These are phyloP conservation scores for Micropoecilia bifurca DNA, from an alignment of 2,797 vertebrate genomes.

Conservation along the genomic window DNA sequence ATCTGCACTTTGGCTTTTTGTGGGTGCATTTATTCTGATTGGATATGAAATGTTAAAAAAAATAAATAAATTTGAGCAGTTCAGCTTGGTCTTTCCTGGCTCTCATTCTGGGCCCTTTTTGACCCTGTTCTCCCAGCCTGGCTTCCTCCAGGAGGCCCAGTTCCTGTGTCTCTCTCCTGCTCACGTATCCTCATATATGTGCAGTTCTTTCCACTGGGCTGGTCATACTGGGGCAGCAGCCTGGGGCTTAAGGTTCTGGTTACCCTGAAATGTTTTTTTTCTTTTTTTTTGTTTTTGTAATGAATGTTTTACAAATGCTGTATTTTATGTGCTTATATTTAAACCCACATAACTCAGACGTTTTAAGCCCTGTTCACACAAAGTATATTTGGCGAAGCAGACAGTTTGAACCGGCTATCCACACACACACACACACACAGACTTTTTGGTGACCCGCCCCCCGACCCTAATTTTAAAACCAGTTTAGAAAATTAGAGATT, in stretches of 20 bases:
- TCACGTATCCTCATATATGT: neutral
- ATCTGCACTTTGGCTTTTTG: constrained; percentile 42
- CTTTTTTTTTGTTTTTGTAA: neutral
- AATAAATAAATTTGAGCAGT: constrained; percentile 36
- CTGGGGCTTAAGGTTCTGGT: neutral
- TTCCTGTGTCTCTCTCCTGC: constrained; percentile 31
- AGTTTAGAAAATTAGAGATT: neutral
- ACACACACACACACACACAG: neutral
- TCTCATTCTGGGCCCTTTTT: constrained; percentile 46
- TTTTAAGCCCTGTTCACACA: neutral
- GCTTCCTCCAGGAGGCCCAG: constrained; percentile 39
- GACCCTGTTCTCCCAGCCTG: constrained; percentile 33
- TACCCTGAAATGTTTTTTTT: neutral
- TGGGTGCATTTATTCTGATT: constrained; percentile 54
- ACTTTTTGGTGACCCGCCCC: neutral
- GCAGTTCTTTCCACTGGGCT: neutral
- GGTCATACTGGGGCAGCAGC: neutral
- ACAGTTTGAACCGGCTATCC: neutral
- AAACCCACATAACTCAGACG: neutral
- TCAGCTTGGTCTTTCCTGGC: constrained; percentile 29
- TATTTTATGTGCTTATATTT: neutral
- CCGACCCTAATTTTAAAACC: neutral
- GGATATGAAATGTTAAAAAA: constrained; percentile 39
- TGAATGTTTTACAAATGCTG: neutral
- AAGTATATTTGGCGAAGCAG: neutral